Conservation (phyloP, 2,113 vertebrate species). For the Sula dactylatra region DNA sequence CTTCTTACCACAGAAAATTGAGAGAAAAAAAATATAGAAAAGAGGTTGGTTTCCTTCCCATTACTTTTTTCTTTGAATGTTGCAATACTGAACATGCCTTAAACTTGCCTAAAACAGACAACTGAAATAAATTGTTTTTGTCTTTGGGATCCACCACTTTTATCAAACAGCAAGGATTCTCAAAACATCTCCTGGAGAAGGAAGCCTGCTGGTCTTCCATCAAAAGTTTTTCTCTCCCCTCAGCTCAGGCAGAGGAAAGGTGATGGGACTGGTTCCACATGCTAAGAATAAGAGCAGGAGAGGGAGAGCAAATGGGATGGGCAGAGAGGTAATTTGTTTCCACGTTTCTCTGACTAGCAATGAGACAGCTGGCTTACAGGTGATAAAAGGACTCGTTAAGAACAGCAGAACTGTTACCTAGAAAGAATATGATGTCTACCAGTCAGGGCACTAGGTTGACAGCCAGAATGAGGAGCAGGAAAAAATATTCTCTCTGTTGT, state of each 20-base stretch:
- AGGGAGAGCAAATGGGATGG: not conserved
- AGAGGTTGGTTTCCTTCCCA: not conserved
- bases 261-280: not conserved
- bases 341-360: not conserved
- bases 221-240: not conserved
- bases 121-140: not conserved
- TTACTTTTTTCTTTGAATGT: not conserved
- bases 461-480: too few species aligned
- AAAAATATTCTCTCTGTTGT: too few species aligned
- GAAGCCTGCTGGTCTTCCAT: not conserved
- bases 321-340: not conserved
- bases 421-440: not conserved
- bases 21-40: not conserved
- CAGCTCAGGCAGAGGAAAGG: not conserved
- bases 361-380: not conserved
- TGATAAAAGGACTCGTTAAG: not conserved
- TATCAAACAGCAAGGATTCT: not conserved
- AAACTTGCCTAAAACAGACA: not conserved
- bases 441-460: not conserved
- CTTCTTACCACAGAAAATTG: not conserved
- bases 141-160: not conserved
- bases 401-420: not conserved
- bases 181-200: not conserved
- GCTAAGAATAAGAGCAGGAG: not conserved
- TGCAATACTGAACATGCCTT: not conserved